Evolutionary conservation across 2,888 invertebrate genomes (phyloP).

Genomic region (Drosophila gaucha): DNA sequence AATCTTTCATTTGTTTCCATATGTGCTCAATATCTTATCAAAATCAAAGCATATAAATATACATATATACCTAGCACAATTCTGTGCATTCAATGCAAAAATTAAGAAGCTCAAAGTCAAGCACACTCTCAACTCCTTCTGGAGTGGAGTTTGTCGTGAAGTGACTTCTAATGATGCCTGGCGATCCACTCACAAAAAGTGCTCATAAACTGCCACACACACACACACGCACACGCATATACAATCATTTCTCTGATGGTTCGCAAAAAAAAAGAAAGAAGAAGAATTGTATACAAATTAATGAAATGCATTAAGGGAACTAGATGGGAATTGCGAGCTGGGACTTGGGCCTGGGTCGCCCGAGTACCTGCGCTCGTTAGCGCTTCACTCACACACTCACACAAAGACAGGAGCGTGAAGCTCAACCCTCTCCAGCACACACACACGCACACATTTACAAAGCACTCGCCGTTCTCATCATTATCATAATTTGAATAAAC

Average conservation of each 20-base stretch:
- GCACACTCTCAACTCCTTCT: constrained; percentile 35
- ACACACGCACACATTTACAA: constrained; percentile 41
- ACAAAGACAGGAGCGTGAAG: background rate
- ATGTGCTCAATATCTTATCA: background rate
- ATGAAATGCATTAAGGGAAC: constrained; percentile 73
- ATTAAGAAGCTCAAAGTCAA: constrained; percentile 51
- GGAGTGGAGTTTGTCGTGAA: constrained; percentile 35
- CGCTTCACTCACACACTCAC: constrained; percentile 17
- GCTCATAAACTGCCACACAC: constrained; percentile 49
- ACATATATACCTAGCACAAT: too few relatives aligned
- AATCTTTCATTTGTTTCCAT: background rate
- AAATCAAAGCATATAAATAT: constrained; percentile 7
- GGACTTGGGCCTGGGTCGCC: constrained; percentile 51
- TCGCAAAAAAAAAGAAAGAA: constrained; percentile 19
- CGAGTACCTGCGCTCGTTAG: constrained; percentile 67
- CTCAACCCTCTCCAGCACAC: constrained; percentile 28
- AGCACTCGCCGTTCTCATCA: constrained; percentile 67
- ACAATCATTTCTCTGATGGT: constrained; percentile 21
- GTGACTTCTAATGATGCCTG: constrained; percentile 69
- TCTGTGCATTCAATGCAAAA: constrained; percentile 16
- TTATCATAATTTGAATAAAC: constrained; percentile 77
- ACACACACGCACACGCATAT: constrained; percentile 25
- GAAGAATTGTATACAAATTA: constrained; percentile 63
- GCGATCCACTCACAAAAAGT: constrained; percentile 36
- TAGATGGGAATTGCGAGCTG: constrained; percentile 46